Evolutionary conservation across 2,888 invertebrate genomes (phyloP), one percentile per base, ranked within the genome.

Genomic region (Eurytoma adleriae): DNA sequence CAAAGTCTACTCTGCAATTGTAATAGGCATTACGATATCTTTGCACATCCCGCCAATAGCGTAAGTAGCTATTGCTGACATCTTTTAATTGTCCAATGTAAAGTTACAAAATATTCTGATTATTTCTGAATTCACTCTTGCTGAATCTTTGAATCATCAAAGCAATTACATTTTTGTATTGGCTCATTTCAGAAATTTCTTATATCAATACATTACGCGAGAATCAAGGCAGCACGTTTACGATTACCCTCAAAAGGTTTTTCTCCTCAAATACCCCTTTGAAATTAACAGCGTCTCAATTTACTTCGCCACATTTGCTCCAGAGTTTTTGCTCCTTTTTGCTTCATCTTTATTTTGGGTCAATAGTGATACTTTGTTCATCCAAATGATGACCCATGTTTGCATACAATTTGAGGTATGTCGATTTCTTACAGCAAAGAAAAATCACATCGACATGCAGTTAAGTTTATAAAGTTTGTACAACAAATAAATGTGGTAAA

Each of bases 331-430:
- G 50, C 7, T 61, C 4, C 24, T 62, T 72, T 27, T 50, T 16
- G 10, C 24, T 27, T 27, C 72, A 4, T 16, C 48, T 27, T 3
- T 72, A n/a, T 52, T n/a, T 5, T 72, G 72, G 72, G 27, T 62
- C 24, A 24, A 7, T 7, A 62, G 50, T 16, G 61, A 72, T 62
- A 27, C n/a, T 62, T n/a, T 72, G 18, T 72, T 72, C 13, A 52
- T 62, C 50, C 72, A 72, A 52, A 27, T 72, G 10, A 72, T 16
- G n/a, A 62, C 61, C 10, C 61, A 72, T n/a, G 27, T 62, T 24
- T 61, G n/a, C 14, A 24, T 62, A 13, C 72, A 72, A 52, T 62
- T 72, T 52, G 52, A 72, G 50, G 71, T 64, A 40, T 12, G 3
- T 16, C n/a, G 1, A 30, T 30, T 27, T 30, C 10, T 7, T 64